Evolutionary conservation across 2,113 vertebrate genomes (phyloP).

Genomic region (Alaudala cheleensis): DNA sequence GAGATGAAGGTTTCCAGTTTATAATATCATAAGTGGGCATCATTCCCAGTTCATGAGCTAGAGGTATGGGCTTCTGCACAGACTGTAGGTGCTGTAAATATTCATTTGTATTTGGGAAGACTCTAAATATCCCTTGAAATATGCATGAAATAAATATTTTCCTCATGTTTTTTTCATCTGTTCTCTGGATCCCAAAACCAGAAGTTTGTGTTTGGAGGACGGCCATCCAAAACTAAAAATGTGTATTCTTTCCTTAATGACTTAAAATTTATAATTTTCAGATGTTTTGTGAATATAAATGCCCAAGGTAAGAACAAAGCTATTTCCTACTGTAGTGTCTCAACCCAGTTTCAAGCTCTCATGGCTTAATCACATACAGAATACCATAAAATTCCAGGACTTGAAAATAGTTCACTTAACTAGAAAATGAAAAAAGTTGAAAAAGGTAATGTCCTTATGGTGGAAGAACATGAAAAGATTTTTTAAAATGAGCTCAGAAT

Average conservation of each 20-base stretch:
- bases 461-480: background rate
- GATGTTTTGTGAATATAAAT: background rate
- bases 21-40: background rate
- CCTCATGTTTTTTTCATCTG: background rate
- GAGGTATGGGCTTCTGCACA: background rate
- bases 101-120: background rate
- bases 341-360: background rate
- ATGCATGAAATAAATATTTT: background rate
- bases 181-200: background rate
- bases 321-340: background rate
- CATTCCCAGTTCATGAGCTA: background rate
- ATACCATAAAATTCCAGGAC: background rate
- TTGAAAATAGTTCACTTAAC: background rate
- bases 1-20: background rate
- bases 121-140: background rate
- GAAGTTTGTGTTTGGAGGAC: background rate
- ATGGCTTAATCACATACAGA: background rate
- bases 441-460: accelerated
- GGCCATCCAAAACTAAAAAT: background rate
- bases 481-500: background rate
- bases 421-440: background rate
- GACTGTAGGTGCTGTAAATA: background rate
- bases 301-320: background rate
- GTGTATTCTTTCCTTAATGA: background rate
- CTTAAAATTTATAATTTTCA: background rate